phyloP scores from a whole-genome alignment of 2,797 vertebrate genomes.

The Triplophysa bombifrons region DNA sequence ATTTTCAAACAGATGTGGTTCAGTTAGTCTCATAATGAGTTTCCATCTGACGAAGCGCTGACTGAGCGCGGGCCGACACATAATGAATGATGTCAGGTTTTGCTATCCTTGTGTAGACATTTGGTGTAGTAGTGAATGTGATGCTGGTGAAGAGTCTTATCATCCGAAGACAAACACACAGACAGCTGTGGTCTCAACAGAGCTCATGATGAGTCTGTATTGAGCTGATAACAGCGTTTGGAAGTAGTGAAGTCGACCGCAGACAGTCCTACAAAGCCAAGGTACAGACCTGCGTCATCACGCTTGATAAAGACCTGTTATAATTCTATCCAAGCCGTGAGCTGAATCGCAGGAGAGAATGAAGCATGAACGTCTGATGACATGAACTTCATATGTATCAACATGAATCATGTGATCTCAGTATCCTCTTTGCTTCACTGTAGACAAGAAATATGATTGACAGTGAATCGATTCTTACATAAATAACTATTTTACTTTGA shows the following conservation, averaged over 20 bases:
- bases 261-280: slow-evolving; percentile 71
- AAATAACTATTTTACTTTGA: too few species aligned
- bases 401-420: too few species aligned
- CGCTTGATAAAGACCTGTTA: slow-evolving; percentile 25
- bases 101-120: too few species aligned
- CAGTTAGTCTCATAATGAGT: neutral
- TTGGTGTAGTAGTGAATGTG: too few species aligned
- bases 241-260: slow-evolving; percentile 67
- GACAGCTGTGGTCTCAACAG: slow-evolving; percentile 72
- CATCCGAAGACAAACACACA: slow-evolving; percentile 44
- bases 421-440: too few species aligned
- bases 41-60: neutral
- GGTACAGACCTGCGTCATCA: slow-evolving; percentile 75
- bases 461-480: too few species aligned
- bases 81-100: too few species aligned
- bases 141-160: slow-evolving; percentile 3
- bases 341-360: neutral
- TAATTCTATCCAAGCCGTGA: neutral
- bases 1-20: too few species aligned
- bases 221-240: slow-evolving; percentile 55
- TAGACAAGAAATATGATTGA: too few species aligned
- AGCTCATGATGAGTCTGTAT: slow-evolving; percentile 74
- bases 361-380: too few species aligned
- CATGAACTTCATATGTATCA: too few species aligned
- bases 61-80: too few species aligned